These are phyloP conservation scores for Melipona beecheii DNA, from an alignment of 2,888 invertebrate species.

Conservation along the genomic window DNA sequence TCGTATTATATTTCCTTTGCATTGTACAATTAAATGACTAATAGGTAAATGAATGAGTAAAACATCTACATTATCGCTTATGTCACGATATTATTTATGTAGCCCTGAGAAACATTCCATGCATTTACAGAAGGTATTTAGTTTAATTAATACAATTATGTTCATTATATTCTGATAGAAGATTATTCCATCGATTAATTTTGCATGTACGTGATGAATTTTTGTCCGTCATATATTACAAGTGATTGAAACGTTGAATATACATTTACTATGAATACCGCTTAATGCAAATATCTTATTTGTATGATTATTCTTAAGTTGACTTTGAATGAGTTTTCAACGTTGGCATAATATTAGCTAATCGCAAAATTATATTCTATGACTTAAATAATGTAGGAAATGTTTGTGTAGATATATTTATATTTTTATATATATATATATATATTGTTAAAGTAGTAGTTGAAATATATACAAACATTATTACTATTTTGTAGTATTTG, in stretches of 20 bases:
- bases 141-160: constrained; percentile 27
- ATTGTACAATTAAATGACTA: constrained; percentile 32
- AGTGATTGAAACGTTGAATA: constrained; percentile 51
- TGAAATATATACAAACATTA: constrained; percentile 71
- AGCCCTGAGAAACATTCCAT: constrained; percentile 64
- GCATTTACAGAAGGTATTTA: constrained; percentile 65
- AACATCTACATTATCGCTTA: constrained; percentile 50
- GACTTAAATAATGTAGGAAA: constrained; percentile 64
- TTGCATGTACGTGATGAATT: constrained; percentile 33
- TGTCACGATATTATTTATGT: constrained; percentile 53
- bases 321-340: constrained; percentile 59
- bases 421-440: constrained; percentile 41
- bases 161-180: constrained; percentile 39
- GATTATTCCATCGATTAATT: constrained; percentile 64
- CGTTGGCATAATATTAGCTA: constrained; percentile 53
- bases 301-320: constrained; percentile 65
- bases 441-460: constrained; percentile 62
- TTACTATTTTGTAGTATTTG: constrained; percentile 63
- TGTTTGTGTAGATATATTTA: constrained; percentile 13
- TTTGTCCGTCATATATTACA: constrained; percentile 38
- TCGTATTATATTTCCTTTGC: constrained; percentile 15
- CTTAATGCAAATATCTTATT: constrained; percentile 61
- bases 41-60: constrained; percentile 25
- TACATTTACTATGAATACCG: constrained; percentile 61
- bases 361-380: constrained; percentile 62